Evolutionary conservation across 2,113 vertebrate species (phyloP).

Genomic region (Platichthys stellatus): DNA sequence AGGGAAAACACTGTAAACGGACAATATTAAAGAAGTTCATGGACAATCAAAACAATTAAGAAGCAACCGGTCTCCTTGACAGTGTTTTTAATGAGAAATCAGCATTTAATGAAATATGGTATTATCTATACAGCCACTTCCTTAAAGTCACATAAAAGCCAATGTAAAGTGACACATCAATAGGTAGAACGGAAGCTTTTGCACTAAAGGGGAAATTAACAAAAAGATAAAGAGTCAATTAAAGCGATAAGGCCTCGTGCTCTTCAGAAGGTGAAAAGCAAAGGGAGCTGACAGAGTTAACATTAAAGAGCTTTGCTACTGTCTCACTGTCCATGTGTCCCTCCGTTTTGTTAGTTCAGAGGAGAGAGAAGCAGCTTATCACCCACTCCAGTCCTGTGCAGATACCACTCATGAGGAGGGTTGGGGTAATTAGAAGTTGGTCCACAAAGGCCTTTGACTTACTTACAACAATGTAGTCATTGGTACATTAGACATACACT

Average conservation of each 20-base stretch:
- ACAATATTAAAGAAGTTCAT: slow-evolving; percentile 53
- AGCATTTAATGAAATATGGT: slow-evolving; percentile 50
- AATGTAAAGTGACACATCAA: slow-evolving; percentile 56
- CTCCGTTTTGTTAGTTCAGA: slow-evolving; percentile 63
- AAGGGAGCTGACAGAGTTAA: slow-evolving; percentile 82
- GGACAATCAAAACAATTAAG: slow-evolving; percentile 47
- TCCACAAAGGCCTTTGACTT: slow-evolving; percentile 60
- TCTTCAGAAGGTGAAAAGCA: slow-evolving; percentile 41
- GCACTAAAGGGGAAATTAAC: slow-evolving; percentile 70
- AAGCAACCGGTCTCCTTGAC: slow-evolving; percentile 6
- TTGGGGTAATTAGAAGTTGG: slow-evolving; percentile 81
- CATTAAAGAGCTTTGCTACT: slow-evolving; percentile 67
- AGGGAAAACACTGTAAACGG: slow-evolving; percentile 10
- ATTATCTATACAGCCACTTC: slow-evolving; percentile 52
- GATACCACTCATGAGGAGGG: slow-evolving; percentile 65
- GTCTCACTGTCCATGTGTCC: slow-evolving; percentile 63
- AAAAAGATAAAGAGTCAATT: slow-evolving; percentile 90
- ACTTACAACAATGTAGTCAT: not conserved
- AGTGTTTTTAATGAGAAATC: slow-evolving; percentile 8
- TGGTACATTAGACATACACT: too few relatives aligned
- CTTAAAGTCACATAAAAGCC: slow-evolving; percentile 54
- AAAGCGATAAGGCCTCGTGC: slow-evolving; percentile 85
- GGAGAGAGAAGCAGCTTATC: slow-evolving; percentile 50
- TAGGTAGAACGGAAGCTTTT: slow-evolving; percentile 49
- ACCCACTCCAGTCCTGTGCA: slow-evolving; percentile 64